phyloP scores from a whole-genome alignment of 2,113 vertebrate genomes.

The human region DNA sequence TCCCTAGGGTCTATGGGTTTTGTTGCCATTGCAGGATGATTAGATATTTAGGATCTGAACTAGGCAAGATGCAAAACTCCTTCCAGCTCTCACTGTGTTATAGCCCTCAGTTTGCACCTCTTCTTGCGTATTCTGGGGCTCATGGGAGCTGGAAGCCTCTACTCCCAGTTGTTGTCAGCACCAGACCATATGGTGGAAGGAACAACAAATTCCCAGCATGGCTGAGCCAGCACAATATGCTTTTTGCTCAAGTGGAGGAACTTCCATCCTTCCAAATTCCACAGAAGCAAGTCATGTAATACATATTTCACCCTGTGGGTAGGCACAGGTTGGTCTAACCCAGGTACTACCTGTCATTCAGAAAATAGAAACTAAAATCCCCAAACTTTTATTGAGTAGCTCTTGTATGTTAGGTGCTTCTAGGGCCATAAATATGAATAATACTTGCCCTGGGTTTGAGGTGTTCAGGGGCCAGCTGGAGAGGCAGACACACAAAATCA shows the following conservation, averaged over 20 bases:
- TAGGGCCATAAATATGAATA: neutral
- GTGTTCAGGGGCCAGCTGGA: neutral
- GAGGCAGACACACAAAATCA: neutral
- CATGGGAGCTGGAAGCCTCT: neutral
- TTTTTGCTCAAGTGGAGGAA: neutral
- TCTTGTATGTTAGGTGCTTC: neutral
- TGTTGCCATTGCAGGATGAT: neutral
- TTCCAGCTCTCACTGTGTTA: neutral
- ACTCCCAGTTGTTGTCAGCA: neutral
- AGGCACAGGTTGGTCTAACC: neutral
- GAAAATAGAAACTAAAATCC: neutral
- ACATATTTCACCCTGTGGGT: neutral
- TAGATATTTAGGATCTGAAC: neutral
- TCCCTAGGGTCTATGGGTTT: neutral
- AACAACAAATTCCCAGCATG: neutral
- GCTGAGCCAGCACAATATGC: neutral
- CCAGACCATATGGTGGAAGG: neutral
- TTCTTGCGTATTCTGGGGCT: neutral
- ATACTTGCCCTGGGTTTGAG: neutral
- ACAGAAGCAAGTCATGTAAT: neutral
- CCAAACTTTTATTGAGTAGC: too few species aligned
- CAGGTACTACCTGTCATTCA: neutral
- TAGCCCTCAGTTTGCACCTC: neutral
- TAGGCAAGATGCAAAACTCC: neutral
- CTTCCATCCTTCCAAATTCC: neutral